A percentile compares a stretch with the other conserved stretches of the same genome.
Evolutionary conservation across 1,140 invertebrate species (phyloP).

Genomic region (Manduca sexta): DNA sequence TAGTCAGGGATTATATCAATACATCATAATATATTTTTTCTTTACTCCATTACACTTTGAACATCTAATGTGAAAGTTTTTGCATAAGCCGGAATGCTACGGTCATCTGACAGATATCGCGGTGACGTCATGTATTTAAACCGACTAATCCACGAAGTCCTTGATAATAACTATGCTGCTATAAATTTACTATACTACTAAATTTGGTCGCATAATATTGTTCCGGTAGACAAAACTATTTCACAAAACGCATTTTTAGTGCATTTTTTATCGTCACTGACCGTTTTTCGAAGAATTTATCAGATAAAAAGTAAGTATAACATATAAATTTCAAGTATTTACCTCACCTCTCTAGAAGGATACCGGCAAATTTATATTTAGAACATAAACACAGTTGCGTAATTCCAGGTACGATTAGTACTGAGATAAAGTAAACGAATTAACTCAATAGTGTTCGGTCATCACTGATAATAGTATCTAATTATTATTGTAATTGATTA

Average conservation of each 20-base stretch:
- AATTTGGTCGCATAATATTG: constrained; percentile 7
- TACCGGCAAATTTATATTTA: constrained; percentile 7
- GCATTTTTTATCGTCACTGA: neutral
- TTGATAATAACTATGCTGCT: neutral
- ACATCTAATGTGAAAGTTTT: neutral
- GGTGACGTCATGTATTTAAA: constrained; percentile 9
- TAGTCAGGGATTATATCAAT: too few species aligned
- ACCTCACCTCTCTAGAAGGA: constrained; percentile 6
- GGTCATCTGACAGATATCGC: constrained; percentile 15
- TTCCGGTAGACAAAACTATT: neutral
- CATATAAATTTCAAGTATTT: neutral
- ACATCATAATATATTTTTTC: too few species aligned
- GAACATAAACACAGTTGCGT: neutral
- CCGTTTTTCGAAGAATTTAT: constrained; percentile 1
- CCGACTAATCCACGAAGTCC: constrained; percentile 7
- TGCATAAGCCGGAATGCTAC: constrained; percentile 10
- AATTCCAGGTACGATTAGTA: constrained; percentile 7
- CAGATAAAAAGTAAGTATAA: constrained; percentile 11
- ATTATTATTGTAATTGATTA: too few species aligned
- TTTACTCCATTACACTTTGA: too few species aligned
- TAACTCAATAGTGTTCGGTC: constrained; percentile 5
- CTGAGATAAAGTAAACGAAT: constrained; percentile 2
- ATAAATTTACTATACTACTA: neutral
- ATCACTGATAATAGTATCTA: constrained; percentile 2
- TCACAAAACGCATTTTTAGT: constrained; percentile 7